Conservation (phyloP, 2,113 vertebrate genomes). For the Podocnemis expansa region DNA sequence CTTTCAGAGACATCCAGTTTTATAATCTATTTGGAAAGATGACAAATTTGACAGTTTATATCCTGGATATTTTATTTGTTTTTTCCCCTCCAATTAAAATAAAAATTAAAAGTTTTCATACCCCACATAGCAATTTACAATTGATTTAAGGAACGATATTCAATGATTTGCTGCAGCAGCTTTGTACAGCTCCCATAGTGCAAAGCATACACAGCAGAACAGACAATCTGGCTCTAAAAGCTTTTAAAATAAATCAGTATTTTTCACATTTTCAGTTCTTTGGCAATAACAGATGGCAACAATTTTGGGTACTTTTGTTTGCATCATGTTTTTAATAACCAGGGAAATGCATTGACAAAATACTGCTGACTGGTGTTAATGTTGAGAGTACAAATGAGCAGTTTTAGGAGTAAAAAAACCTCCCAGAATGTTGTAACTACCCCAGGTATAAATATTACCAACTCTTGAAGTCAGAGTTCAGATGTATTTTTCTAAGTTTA, state of each 20-base stretch:
- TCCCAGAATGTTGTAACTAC: background rate
- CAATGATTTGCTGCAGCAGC: background rate
- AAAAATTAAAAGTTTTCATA: background rate
- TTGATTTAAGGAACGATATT: background rate
- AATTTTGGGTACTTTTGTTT: background rate
- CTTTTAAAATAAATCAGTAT: background rate
- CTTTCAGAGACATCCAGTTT: background rate
- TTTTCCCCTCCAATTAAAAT: background rate
- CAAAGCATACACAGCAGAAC: background rate
- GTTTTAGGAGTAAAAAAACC: background rate
- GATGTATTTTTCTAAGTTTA: background rate
- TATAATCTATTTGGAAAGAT: background rate
- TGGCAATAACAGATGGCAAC: background rate
- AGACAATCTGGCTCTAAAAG: background rate
- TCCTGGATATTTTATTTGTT: background rate
- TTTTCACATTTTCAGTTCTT: background rate
- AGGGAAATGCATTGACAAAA: background rate
- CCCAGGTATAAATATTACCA: background rate
- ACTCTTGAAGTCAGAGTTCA: background rate
- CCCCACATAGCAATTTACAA: background rate
- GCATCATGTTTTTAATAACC: background rate
- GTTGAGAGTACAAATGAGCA: background rate
- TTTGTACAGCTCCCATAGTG: background rate
- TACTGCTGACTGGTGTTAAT: background rate
- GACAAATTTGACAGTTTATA: background rate